Evolutionary conservation across 1,140 invertebrate genomes (phyloP).

Genomic region (Pogonus chalceus): DNA sequence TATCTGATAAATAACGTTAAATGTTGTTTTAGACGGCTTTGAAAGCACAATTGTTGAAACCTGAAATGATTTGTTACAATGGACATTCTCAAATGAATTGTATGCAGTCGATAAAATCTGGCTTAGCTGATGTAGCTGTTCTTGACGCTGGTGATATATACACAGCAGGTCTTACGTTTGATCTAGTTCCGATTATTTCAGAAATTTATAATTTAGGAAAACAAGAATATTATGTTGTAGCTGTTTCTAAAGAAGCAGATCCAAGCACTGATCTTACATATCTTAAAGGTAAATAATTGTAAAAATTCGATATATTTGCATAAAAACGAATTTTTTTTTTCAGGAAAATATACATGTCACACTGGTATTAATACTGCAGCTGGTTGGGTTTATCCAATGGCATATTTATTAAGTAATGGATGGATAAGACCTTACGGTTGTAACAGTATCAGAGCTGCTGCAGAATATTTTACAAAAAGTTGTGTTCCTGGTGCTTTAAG

Average conservation of each 20-base stretch:
- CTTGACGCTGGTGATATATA: constrained; percentile 92
- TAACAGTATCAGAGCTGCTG: constrained; percentile 76
- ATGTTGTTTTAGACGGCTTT: constrained; percentile 57
- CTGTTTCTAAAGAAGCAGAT: constrained; percentile 83
- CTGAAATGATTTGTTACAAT: constrained; percentile 77
- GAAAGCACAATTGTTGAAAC: constrained; percentile 78
- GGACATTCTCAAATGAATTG: constrained; percentile 80
- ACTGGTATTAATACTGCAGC: constrained; percentile 85
- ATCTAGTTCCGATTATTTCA: constrained; percentile 76
- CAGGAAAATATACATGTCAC: constrained; percentile 79
- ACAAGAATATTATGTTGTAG: constrained; percentile 87
- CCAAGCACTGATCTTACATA: constrained; percentile 78
- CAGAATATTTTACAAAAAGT: constrained; percentile 86
- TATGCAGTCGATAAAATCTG: constrained; percentile 70
- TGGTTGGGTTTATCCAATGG: constrained; percentile 91
- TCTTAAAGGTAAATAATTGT: constrained; percentile 52
- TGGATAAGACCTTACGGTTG: constrained; percentile 89
- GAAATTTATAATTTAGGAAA: constrained; percentile 81
- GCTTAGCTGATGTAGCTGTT: constrained; percentile 78
- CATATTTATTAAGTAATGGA: constrained; percentile 84
- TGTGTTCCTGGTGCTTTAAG: constrained; percentile 85
- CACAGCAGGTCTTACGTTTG: constrained; percentile 71
- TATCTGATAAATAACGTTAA: constrained; percentile 6
- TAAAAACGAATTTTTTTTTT: constrained; percentile 13
- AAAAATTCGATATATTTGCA: constrained; percentile 7